Percentiles rank a stretch among this genome's conserved stretches.
phyloP scores from a whole-genome alignment of 2,888 invertebrate genomes.

The Drosophila engyochracea region DNA sequence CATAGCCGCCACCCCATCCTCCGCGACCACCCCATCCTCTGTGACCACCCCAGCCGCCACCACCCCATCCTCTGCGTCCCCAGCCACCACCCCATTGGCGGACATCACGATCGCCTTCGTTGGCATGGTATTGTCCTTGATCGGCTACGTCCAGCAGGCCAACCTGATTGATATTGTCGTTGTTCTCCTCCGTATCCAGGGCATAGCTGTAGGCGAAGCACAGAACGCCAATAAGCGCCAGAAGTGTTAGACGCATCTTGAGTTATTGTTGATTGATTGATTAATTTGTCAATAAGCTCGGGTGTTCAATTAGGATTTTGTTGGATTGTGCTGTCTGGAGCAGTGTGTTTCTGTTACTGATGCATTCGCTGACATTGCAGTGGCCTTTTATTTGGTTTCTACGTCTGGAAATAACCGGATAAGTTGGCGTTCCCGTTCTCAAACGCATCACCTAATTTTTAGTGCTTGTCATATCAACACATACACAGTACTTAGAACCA shows the following conservation, averaged over 20 bases:
- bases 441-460: constrained; percentile 28
- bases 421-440: constrained; percentile 44
- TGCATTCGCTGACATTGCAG: constrained; percentile 9
- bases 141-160: constrained; percentile 53
- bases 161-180: constrained; percentile 8
- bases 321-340: constrained; percentile 11
- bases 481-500: constrained; percentile 9
- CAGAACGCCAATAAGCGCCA: constrained; percentile 53
- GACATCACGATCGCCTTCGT: constrained; percentile 60
- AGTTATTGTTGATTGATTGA: constrained; percentile 11
- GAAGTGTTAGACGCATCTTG: constrained; percentile 60
- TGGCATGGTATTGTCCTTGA: constrained; percentile 57
- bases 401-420: constrained; percentile 29
- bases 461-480: background rate
- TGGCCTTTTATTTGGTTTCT: constrained; percentile 37
- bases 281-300: background rate
- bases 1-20: constrained; percentile 29
- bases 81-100: constrained; percentile 40
- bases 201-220: constrained; percentile 51
- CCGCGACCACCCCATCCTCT: constrained; percentile 19
- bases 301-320: background rate
- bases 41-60: constrained; percentile 33
- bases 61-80: constrained; percentile 16
- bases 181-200: constrained; percentile 2
- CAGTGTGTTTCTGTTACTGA: constrained; percentile 33